Evolutionary conservation across 2,113 vertebrate species (phyloP).

Genomic region (Merops nubicus): DNA sequence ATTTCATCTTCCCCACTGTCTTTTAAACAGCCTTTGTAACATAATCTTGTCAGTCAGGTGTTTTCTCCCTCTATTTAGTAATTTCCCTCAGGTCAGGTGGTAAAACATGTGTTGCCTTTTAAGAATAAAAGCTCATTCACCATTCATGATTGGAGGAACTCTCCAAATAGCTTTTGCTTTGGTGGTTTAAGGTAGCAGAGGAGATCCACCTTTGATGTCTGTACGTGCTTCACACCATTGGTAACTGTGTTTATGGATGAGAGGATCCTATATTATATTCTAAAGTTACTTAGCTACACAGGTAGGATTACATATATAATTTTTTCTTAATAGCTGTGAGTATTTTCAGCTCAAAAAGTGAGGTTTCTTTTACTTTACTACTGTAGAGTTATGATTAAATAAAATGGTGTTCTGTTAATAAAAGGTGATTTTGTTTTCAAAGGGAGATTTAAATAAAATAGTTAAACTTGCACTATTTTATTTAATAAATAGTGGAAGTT

Average conservation of each 20-base stretch:
- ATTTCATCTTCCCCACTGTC: background rate
- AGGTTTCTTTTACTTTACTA: background rate
- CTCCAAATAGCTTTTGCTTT: background rate
- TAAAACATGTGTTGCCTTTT: background rate
- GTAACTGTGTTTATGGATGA: background rate
- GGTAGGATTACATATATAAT: background rate
- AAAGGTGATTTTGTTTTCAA: background rate
- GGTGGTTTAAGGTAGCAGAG: background rate
- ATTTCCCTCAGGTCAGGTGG: background rate
- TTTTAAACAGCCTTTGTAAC: background rate
- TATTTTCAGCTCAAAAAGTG: background rate
- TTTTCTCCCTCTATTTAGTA: background rate
- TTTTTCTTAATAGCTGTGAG: background rate
- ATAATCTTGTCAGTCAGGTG: fast-evolving
- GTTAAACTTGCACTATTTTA: fast-evolving
- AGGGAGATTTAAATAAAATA: background rate
- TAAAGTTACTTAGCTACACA: background rate
- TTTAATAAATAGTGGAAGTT: no score
- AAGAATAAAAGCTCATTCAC: background rate
- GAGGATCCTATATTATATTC: fast-evolving
- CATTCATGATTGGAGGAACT: background rate
- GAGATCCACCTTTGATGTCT: fast-evolving
- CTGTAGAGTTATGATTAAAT: background rate
- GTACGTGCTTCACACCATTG: background rate
- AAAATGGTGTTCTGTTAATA: background rate